Conservation (phyloP, 2,113 vertebrate species). For the Mesocricetus auratus region DNA sequence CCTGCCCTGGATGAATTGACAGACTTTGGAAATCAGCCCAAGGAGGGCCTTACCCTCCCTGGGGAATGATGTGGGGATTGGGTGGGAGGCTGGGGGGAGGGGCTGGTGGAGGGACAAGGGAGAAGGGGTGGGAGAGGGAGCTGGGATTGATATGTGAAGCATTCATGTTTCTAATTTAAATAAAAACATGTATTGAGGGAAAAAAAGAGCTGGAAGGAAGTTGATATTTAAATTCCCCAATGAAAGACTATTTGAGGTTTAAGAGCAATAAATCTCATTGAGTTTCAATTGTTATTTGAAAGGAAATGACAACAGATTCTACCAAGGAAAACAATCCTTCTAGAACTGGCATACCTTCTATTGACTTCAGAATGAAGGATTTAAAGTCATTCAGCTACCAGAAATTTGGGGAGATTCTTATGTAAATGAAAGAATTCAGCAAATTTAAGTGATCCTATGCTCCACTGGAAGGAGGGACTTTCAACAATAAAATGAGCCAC, state of each 20-base stretch:
- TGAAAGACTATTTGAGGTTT: background rate
- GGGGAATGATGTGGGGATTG: too few species aligned
- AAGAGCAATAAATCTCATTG: background rate
- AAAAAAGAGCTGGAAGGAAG: too few species aligned
- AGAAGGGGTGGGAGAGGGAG: too few species aligned
- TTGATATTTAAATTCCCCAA: background rate
- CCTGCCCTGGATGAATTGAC: too few species aligned
- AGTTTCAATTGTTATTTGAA: constrained; percentile 4
- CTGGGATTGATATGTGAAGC: too few species aligned
- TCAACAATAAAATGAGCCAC: background rate
- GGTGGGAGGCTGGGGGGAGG: too few species aligned
- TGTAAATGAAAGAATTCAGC: background rate
- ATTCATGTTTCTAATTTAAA: too few species aligned
- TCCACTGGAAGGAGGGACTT: background rate
- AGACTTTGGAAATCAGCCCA: too few species aligned
- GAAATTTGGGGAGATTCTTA: background rate
- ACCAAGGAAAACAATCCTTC: background rate
- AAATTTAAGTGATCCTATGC: background rate
- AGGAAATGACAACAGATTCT: constrained; percentile 4
- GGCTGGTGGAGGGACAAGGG: too few species aligned
- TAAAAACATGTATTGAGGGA: too few species aligned
- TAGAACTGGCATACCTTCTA: background rate
- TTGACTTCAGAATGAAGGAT: background rate
- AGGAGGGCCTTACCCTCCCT: too few species aligned
- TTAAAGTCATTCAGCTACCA: background rate